A percentile compares a stretch with the other conserved stretches of the same genome.
phyloP scores from a whole-genome alignment of 2,113 vertebrate genomes.

The Chaetodon auriga region DNA sequence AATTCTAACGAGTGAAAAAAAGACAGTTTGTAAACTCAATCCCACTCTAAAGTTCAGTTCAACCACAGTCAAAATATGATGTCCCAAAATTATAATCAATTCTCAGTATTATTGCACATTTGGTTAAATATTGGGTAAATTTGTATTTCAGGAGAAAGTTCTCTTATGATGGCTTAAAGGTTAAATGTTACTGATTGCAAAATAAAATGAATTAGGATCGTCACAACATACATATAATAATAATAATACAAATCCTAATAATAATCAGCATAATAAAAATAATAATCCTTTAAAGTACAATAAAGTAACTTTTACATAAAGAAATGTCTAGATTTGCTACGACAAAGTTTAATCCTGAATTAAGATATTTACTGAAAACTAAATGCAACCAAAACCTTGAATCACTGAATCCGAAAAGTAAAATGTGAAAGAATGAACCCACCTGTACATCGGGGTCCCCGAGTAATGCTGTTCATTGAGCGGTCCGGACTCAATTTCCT shows the following conservation, averaged over 20 bases:
- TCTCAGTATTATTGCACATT: neutral
- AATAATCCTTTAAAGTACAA: neutral
- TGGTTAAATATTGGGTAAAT: neutral
- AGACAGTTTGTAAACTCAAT: neutral
- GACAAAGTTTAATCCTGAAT: neutral
- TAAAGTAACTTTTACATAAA: neutral
- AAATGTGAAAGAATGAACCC: conserved; percentile 44
- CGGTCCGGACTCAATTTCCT: conserved; percentile 67
- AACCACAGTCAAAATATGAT: neutral
- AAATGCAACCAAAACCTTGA: neutral
- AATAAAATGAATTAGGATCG: neutral
- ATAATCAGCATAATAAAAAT: neutral
- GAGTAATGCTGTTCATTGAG: conserved; percentile 57
- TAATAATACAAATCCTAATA: neutral
- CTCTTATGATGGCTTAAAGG: neutral
- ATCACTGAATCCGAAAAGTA: neutral
- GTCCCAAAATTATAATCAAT: neutral
- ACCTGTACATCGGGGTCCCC: conserved; percentile 69
- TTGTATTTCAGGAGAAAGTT: neutral
- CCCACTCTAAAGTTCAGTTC: neutral
- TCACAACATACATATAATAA: neutral
- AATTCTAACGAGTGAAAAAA: neutral
- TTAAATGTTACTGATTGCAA: neutral
- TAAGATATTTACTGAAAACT: neutral
- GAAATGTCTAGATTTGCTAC: neutral